phyloP scores from a whole-genome alignment of 2,113 vertebrate genomes.

The Hemiscyllium ocellatum region DNA sequence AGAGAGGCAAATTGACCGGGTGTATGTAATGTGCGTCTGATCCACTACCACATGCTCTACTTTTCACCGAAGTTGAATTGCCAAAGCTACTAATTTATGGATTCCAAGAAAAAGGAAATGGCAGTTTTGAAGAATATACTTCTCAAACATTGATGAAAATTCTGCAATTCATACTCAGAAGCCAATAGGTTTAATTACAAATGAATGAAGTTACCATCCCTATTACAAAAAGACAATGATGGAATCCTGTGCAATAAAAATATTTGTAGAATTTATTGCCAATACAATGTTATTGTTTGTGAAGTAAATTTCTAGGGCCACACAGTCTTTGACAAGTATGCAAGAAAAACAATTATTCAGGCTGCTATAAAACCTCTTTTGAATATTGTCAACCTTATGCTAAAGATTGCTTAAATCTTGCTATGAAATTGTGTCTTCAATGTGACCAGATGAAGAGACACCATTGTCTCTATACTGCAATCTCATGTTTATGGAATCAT shows the following conservation, averaged over 20 bases:
- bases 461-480: background rate
- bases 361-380: background rate
- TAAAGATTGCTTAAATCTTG: background rate
- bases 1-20: background rate
- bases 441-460: too few species aligned
- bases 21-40: background rate
- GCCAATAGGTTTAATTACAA: background rate
- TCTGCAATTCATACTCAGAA: background rate
- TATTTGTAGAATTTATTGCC: background rate
- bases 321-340: background rate
- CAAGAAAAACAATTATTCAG: background rate
- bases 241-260: background rate
- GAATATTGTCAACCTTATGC: background rate
- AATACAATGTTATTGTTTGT: background rate
- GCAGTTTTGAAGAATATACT: background rate
- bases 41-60: too few species aligned
- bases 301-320: background rate
- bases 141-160: background rate
- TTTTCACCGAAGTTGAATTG: background rate
- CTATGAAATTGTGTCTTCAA: background rate
- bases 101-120: background rate
- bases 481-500: background rate
- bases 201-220: background rate
- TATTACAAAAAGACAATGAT: background rate
- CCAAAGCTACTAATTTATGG: background rate